Conservation (phyloP, 2,113 vertebrate genomes). For the Oreamnos americanus region DNA sequence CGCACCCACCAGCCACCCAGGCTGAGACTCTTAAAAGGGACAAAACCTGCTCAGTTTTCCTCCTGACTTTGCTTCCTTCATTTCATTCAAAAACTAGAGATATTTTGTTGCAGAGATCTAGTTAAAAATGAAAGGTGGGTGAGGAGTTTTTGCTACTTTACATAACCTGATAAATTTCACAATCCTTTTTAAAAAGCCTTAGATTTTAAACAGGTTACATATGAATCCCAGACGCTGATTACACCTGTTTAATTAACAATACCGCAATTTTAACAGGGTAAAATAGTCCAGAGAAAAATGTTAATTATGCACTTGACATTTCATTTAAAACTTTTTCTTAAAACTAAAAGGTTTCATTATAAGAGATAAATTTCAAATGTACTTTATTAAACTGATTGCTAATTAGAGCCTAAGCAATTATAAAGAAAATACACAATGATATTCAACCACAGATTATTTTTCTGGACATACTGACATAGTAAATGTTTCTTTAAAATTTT, state of each 20-base stretch:
- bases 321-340: slow-evolving; percentile 61
- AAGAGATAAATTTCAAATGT: slow-evolving; percentile 64
- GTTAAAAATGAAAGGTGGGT: background rate
- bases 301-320: slow-evolving; percentile 76
- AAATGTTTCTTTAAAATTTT: slow-evolving; percentile 36
- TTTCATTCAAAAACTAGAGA: background rate
- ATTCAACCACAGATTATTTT: slow-evolving; percentile 60
- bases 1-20: background rate
- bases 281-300: slow-evolving; percentile 72
- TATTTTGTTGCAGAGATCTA: background rate
- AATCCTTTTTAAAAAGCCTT: background rate
- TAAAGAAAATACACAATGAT: slow-evolving; percentile 48
- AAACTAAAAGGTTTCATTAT: slow-evolving; percentile 75
- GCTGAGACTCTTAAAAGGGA: background rate
- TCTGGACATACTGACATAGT: slow-evolving; percentile 20
- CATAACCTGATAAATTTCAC: background rate
- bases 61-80: background rate
- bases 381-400: slow-evolving; percentile 75
- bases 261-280: slow-evolving; percentile 41
- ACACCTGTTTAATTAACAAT: slow-evolving; percentile 60
- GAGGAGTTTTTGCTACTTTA: background rate
- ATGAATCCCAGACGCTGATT: slow-evolving; percentile 20
- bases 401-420: slow-evolving; percentile 69
- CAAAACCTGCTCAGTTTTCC: background rate
- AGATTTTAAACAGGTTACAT: slow-evolving; percentile 52